phyloP scores from a whole-genome alignment of 2,113 vertebrate genomes.

The Oncorhynchus mykiss region DNA sequence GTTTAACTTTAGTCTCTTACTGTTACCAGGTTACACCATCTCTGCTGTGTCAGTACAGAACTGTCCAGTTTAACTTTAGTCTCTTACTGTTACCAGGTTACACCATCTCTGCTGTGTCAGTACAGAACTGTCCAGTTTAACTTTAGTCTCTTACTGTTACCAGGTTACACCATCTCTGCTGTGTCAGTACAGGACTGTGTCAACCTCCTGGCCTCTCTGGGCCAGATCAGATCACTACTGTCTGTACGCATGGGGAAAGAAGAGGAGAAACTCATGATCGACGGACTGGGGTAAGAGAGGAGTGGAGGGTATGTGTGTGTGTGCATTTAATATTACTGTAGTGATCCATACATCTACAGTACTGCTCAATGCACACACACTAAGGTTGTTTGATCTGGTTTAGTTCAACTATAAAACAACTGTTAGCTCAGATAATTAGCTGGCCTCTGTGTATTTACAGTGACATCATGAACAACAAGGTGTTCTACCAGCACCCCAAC shows the following conservation, averaged over 20 bases:
- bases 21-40: conserved; percentile 79
- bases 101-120: conserved; percentile 90
- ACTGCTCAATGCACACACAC: too few relatives aligned
- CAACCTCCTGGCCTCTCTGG: conserved; percentile 88
- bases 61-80: too few relatives aligned
- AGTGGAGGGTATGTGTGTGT: neutral
- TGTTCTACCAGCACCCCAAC: conserved; percentile 98
- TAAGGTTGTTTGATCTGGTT: too few relatives aligned
- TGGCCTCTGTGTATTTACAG: conserved; percentile 55
- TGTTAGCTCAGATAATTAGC: neutral
- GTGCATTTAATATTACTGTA: too few relatives aligned
- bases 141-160: too few relatives aligned
- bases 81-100: conserved; percentile 56
- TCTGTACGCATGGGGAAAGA: conserved; percentile 96
- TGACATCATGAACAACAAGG: conserved; percentile 99
- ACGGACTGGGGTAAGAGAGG: conserved; percentile 86
- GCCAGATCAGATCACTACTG: conserved; percentile 94
- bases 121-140: conserved; percentile 78
- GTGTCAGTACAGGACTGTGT: conserved; percentile 90
- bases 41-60: conserved; percentile 59
- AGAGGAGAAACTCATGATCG: conserved; percentile 96
- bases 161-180: conserved; percentile 87
- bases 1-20: too few relatives aligned
- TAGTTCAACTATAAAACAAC: too few relatives aligned
- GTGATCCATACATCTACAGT: too few relatives aligned